These are phyloP conservation scores for Dioctria linearis DNA, from an alignment of 2,888 invertebrate genomes.

Conservation along the genomic window DNA sequence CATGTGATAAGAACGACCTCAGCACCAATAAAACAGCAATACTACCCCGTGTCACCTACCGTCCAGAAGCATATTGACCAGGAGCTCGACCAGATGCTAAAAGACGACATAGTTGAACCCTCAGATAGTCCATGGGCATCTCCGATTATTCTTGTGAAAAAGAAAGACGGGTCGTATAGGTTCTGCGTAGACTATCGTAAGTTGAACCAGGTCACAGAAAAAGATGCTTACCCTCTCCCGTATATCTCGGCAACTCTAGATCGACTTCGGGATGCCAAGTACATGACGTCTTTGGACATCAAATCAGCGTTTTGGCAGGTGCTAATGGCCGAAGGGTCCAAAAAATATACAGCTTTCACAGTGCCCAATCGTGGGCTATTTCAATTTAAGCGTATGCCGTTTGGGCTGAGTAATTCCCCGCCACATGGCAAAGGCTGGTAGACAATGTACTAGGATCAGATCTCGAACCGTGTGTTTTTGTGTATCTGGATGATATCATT, in stretches of 20 bases:
- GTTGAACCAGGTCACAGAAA: conserved; percentile 54
- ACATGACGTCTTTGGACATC: conserved; percentile 3
- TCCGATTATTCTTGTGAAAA: background rate
- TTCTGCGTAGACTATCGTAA: conserved; percentile 61
- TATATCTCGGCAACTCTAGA: conserved; percentile 7
- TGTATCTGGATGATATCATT: background rate
- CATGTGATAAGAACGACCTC: conserved; percentile 26
- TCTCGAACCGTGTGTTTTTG: background rate
- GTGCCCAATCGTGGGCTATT: conserved; percentile 38
- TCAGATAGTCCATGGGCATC: background rate
- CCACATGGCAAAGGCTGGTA: conserved; percentile 48
- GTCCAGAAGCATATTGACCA: too few relatives aligned
- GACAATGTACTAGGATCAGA: conserved; percentile 10
- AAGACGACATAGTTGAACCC: background rate
- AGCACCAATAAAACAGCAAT: too few relatives aligned
- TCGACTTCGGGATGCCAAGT: conserved; percentile 1
- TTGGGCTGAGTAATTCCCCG: background rate
- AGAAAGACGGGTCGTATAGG: conserved; percentile 47
- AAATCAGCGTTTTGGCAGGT: background rate
- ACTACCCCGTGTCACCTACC: too few relatives aligned
- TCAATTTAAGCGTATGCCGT: background rate
- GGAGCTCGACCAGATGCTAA: background rate
- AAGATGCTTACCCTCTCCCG: conserved; percentile 50
- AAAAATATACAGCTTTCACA: conserved; percentile 22
- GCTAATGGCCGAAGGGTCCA: background rate